Base-by-base conservation (phyloP, 2,888 invertebrate species). In the Tipula vernalis region DNA sequence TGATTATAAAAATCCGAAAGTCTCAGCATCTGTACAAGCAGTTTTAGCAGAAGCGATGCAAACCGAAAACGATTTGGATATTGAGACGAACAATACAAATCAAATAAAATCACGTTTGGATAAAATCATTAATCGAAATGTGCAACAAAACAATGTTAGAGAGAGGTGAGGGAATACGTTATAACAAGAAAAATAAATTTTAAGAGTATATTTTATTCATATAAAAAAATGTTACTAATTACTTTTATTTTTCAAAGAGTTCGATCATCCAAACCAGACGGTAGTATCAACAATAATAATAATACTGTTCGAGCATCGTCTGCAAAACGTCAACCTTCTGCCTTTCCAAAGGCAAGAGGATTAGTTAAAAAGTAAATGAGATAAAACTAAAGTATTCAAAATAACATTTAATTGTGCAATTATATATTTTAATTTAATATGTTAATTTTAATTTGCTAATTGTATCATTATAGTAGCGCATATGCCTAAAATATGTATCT, bases 11-110 rank as follows among this genome's bases (percentile, higher is more conserved):
- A 90, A 91, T 41, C 92, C 92, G 83, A 91, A 91, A 87, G 91
- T 92, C 0, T 91, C 92, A 1, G 91, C 92, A 13, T 91, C 91
- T 0, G 87, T 92, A 39, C 91, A 92, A 87, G 92, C 92, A 0
- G 92, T 92, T 5, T 88, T 92, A 1, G 92, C 91, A 0, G 91
- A 92, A 87, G 92, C 92, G 4, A 91, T 92, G 91, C 90, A 91
- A 87, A 90, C 91, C 0, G 91, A 91, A 57, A 91, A 91, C 86
- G 92, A 92, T 87, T 91, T 92, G 86, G 92, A 92, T 86, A 92
- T 92, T 71, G 87, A 88, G 86, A 87, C 87, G 57, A 86, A 84
- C 57, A 42, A 88, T 44, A 83, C 86, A 12, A 83, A 86, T 85
- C 87, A 87, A 28, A 87, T 88, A 84, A 87, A 87, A 86, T 87